phyloP scores from a whole-genome alignment of 1,140 invertebrate species.

The Lysiphlebus fabarum region DNA sequence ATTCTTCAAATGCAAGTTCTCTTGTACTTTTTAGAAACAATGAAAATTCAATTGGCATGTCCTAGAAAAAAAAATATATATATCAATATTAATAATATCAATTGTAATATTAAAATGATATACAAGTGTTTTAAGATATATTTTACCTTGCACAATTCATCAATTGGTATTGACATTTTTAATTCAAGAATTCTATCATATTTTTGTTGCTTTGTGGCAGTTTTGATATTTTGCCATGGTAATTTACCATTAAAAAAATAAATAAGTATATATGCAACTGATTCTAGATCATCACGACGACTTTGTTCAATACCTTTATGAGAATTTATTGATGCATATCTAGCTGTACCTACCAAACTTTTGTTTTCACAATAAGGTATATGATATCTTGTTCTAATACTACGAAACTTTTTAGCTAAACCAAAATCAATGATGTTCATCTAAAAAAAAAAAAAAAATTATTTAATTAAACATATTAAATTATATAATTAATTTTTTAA shows the following conservation, averaged over 20 bases:
- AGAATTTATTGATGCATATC: conserved; percentile 96
- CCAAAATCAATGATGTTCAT: conserved; percentile 98
- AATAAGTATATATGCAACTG: conserved; percentile 94
- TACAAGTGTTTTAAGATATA: conserved; percentile 16
- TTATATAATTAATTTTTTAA: no score
- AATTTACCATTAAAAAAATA: conserved; percentile 90
- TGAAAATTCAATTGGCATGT: conserved; percentile 93
- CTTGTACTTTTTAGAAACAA: conserved; percentile 98
- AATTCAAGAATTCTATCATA: conserved; percentile 97
- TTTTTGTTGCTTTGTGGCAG: conserved; percentile 93
- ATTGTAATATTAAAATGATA: conserved; percentile 2
- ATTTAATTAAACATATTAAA: no score
- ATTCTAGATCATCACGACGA: conserved; percentile 94
- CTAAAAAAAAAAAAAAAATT: no score
- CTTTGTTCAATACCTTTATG: conserved; percentile 91
- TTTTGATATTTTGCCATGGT: conserved; percentile 92
- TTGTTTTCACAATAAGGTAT: conserved; percentile 95
- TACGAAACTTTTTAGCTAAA: conserved; percentile 92
- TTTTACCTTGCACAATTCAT: conserved; percentile 84
- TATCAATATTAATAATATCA: conserved; percentile 6
- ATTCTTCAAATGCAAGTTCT: conserved; percentile 92
- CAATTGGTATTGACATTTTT: conserved; percentile 95
- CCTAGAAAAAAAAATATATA: conserved; percentile 53
- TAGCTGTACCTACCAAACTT: conserved; percentile 93
- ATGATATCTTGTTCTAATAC: conserved; percentile 80